Evolutionary conservation across 2,888 invertebrate genomes (phyloP), one percentile per base, ranked within the genome.

Genomic region (Aphodius granarius): DNA sequence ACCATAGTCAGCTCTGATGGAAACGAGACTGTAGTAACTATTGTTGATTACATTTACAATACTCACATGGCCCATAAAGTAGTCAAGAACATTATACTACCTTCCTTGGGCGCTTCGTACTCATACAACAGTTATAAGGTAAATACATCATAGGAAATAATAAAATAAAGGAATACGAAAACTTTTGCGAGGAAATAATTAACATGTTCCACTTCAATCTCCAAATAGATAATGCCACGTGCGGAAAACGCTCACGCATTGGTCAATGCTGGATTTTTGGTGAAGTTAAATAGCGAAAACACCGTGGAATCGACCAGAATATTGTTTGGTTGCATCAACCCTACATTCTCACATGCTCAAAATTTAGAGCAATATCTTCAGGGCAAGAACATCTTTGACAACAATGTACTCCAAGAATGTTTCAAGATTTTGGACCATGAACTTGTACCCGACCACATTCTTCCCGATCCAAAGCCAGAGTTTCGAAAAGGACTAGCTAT

Each of bases 231-330:
- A 75, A 93, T 93, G 90, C 91, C 92, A 1, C 87, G 94, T 75
- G 89, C 92, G 1, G 93, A 93, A 86, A 94, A 93, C 82, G 91
- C 93, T 0, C 94, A 93, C 80, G 94, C 94, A 0, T 90, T 92
- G 82, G 92, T 95, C 0, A 94, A 94, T 81, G 93, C 93, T 16
- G 94, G 91, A 3, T 94, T 94, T 83, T 86, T 92, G 0, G 90
- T 93, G 76, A 89, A 91, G 83, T 84, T 94, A 66, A 84, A 89
- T 70, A 83, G 86, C 77, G 80, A 87, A 76, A 86, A 86, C 64
- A 83, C 87, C 22, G 84, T 90, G 0, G 77, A 84, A 18, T 86
- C 87, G 0, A 90, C 92, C 0, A 88, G 87, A n/a, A 89, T 94
- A 23, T 91, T 92, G 19, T 93, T 89, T 81, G 94, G 93, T 0